Evolutionary conservation across 2,888 invertebrate species (phyloP).

Genomic region (Drosophila algonquin): DNA sequence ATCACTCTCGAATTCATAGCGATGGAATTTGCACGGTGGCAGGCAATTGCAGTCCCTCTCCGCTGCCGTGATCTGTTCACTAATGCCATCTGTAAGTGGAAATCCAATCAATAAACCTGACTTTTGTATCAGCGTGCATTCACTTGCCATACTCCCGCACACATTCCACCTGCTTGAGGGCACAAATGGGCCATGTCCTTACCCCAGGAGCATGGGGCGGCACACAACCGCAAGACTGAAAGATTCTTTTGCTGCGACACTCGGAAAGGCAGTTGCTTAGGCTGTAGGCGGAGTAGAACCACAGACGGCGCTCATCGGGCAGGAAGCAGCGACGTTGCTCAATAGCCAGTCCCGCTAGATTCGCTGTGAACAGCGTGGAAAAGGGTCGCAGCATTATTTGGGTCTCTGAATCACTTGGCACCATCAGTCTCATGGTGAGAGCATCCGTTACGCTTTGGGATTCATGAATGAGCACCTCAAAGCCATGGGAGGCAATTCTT

Average conservation of each 20-base stretch:
- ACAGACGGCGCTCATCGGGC: conserved; percentile 84
- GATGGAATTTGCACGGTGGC: conserved; percentile 86
- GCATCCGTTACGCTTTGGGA: conserved; percentile 86
- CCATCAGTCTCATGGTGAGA: conserved; percentile 85
- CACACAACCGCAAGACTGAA: conserved; percentile 86
- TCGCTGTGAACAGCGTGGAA: conserved; percentile 86
- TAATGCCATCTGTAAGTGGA: conserved; percentile 39
- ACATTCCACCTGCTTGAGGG: conserved; percentile 64
- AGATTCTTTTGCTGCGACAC: conserved; percentile 85
- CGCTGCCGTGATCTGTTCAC: conserved; percentile 36
- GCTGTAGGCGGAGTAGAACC: conserved; percentile 85
- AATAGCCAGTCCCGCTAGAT: conserved; percentile 84
- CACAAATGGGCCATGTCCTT: conserved; percentile 67
- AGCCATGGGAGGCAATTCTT: conserved; percentile 85
- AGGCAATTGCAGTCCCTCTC: conserved; percentile 70
- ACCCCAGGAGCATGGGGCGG: conserved; percentile 85
- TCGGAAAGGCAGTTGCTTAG: conserved; percentile 87
- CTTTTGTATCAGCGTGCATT: background rate
- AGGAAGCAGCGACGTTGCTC: conserved; percentile 86
- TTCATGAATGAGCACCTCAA: conserved; percentile 87
- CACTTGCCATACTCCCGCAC: conserved; percentile 59
- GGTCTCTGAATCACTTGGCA: conserved; percentile 85
- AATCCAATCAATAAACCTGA: background rate
- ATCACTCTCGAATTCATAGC: conserved; percentile 84
- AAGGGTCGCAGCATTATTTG: conserved; percentile 86